Evolutionary conservation across 2,888 invertebrate species (phyloP).

Genomic region (Drosophila infuscata): DNA sequence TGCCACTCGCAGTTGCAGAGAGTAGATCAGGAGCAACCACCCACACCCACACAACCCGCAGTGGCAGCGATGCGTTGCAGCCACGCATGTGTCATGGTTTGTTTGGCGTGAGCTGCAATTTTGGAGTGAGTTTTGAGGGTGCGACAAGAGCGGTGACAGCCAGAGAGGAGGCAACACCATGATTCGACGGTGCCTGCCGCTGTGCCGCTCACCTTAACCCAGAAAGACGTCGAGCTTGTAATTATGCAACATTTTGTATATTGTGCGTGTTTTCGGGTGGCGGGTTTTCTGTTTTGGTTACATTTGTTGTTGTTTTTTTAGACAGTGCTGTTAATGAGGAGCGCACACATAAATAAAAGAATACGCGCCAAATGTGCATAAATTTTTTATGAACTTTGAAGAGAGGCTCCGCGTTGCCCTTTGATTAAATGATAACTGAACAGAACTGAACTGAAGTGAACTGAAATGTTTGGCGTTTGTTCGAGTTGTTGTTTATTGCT

Average conservation of each 20-base stretch:
- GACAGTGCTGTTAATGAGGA: constrained; percentile 55
- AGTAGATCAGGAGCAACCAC: not conserved
- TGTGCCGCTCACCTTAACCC: constrained; percentile 63
- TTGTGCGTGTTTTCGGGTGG: constrained; percentile 8
- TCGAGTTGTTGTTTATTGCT: not conserved
- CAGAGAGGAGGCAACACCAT: not conserved
- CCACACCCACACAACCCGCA: constrained; percentile 1
- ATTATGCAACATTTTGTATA: constrained; percentile 69
- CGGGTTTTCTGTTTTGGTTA: not conserved
- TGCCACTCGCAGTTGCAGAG: not conserved
- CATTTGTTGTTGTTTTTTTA: constrained; percentile 3
- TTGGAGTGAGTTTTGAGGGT: constrained; percentile 46
- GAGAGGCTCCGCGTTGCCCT: constrained; percentile 26
- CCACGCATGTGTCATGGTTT: constrained; percentile 53
- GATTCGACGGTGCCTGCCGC: constrained; percentile 18
- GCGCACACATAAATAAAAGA: constrained; percentile 41
- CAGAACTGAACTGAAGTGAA: not conserved
- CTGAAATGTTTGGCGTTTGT: constrained; percentile 13
- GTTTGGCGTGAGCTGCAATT: constrained; percentile 49
- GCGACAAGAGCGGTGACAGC: constrained; percentile 45
- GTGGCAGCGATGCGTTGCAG: constrained; percentile 47
- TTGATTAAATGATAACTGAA: constrained; percentile 63
- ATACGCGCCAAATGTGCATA: constrained; percentile 61
- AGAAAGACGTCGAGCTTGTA: constrained; percentile 45
- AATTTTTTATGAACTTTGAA: constrained; percentile 66